A percentile compares a stretch with the other conserved stretches of the same genome.
Conservation (phyloP, 2,888 invertebrate genomes). For the Lasioglossum villosulum region DNA sequence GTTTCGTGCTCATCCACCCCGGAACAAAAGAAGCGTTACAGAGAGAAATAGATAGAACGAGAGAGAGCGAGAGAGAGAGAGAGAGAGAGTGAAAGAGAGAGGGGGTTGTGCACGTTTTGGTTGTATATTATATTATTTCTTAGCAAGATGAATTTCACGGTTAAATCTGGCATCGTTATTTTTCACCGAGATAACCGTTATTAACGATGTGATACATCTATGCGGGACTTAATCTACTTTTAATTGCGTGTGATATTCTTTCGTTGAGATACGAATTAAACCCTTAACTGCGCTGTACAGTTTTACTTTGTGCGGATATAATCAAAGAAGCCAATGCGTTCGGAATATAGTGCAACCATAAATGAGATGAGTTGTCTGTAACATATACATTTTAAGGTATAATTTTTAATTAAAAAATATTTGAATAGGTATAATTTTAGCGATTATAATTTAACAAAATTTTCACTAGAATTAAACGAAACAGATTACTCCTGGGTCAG, state of each 20-base stretch:
- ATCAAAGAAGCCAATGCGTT: not conserved
- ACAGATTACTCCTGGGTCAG: not conserved
- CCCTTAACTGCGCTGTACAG: constrained; percentile 5
- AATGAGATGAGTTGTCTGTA: not conserved
- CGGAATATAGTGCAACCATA: not conserved
- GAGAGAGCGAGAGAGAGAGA: too few relatives aligned
- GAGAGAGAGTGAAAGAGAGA: too few relatives aligned
- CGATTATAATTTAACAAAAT: not conserved
- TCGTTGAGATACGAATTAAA: constrained; percentile 20
- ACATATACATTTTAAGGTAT: too few relatives aligned
- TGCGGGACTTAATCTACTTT: constrained; percentile 43
- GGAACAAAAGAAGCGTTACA: constrained; percentile 24
- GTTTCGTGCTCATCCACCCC: not conserved
- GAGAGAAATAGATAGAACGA: not conserved
- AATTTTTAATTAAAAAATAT: too few relatives aligned
- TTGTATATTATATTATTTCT: constrained; percentile 18
- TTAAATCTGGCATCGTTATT: constrained; percentile 35
- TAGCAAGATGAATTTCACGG: constrained; percentile 41
- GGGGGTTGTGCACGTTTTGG: constrained; percentile 2
- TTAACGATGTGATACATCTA: constrained; percentile 41
- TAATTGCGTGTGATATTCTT: constrained; percentile 49
- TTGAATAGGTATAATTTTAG: not conserved
- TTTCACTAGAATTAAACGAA: not conserved
- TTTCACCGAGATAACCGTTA: constrained; percentile 38
- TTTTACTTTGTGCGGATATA: not conserved